phyloP scores from a whole-genome alignment of 2,888 invertebrate genomes.

The Crossocerus cetratus region DNA sequence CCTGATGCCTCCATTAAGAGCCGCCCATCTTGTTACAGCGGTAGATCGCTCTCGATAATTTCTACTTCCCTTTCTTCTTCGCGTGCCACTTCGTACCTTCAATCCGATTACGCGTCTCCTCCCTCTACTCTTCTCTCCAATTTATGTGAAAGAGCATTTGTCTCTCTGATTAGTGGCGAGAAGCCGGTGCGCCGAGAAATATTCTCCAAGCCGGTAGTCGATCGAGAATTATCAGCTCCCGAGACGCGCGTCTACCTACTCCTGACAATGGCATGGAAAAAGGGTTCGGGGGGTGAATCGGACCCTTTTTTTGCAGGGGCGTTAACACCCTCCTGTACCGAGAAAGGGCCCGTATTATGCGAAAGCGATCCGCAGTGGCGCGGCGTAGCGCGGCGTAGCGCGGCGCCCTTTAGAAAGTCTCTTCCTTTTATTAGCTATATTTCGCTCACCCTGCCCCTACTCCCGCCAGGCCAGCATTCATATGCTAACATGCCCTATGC shows the following conservation, averaged over 20 bases:
- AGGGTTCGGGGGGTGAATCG: constrained; percentile 42
- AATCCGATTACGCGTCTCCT: background rate
- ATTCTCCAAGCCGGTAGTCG: constrained; percentile 35
- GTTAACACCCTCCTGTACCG: constrained; percentile 63
- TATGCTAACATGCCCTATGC: constrained; percentile 67
- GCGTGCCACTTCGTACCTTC: background rate
- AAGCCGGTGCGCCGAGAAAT: constrained; percentile 34
- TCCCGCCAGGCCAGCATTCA: constrained; percentile 59
- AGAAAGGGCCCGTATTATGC: constrained; percentile 61
- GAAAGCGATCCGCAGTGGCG: constrained; percentile 64
- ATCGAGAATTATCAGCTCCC: constrained; percentile 43
- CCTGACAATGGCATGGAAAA: constrained; percentile 29
- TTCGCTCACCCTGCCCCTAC: constrained; percentile 56
- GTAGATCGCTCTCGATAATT: constrained; percentile 43
- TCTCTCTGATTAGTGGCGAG: no score
- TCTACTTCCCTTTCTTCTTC: constrained; percentile 42
- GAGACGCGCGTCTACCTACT: constrained; percentile 42
- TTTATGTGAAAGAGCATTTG: constrained; percentile 26
- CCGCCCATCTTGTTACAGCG: constrained; percentile 59
- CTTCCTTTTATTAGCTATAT: constrained; percentile 67
- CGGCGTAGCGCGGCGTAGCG: no score
- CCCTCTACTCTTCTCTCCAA: constrained; percentile 22
- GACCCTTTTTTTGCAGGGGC: constrained; percentile 59
- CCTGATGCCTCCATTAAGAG: constrained; percentile 69
- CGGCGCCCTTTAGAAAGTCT: constrained; percentile 56